phyloP scores from a whole-genome alignment of 2,888 invertebrate genomes.

The Cataglyphis cursor region DNA sequence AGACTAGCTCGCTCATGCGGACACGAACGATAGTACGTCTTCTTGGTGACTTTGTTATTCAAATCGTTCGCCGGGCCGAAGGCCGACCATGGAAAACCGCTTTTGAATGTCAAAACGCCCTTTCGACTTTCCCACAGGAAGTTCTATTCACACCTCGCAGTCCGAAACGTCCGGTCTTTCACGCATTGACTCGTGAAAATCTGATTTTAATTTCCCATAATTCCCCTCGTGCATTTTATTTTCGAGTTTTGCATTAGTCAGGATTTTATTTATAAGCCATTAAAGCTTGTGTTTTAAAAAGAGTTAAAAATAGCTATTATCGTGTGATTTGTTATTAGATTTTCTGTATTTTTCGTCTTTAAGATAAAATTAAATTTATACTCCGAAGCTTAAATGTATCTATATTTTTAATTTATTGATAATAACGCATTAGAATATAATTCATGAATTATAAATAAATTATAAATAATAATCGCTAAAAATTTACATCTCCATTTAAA shows the following conservation, averaged over 20 bases:
- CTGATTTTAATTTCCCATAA: conserved; percentile 31
- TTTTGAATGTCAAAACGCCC: conserved; percentile 77
- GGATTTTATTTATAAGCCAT: background rate
- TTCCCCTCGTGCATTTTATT: background rate
- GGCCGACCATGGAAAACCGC: conserved; percentile 71
- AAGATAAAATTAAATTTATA: conserved; percentile 2
- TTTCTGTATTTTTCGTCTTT: background rate
- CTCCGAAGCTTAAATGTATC: background rate
- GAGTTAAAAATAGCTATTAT: background rate
- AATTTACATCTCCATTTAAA: background rate
- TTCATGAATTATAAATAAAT: background rate
- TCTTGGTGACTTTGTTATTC: conserved; percentile 84
- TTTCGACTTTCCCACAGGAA: conserved; percentile 59
- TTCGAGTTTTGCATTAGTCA: background rate
- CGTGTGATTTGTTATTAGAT: background rate
- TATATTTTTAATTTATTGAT: background rate
- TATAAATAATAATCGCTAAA: background rate
- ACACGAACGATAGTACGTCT: conserved; percentile 72
- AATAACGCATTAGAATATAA: background rate
- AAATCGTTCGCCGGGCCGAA: conserved; percentile 74
- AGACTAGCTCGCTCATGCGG: conserved; percentile 58
- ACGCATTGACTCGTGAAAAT: conserved; percentile 55
- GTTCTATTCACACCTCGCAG: conserved; percentile 72
- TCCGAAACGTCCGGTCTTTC: conserved; percentile 61
- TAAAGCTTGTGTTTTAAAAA: conserved; percentile 10